A percentile compares a stretch with the other conserved stretches of the same genome.
Conservation (phyloP, 1,140 invertebrate species). For the Calephelis virginiensis region DNA sequence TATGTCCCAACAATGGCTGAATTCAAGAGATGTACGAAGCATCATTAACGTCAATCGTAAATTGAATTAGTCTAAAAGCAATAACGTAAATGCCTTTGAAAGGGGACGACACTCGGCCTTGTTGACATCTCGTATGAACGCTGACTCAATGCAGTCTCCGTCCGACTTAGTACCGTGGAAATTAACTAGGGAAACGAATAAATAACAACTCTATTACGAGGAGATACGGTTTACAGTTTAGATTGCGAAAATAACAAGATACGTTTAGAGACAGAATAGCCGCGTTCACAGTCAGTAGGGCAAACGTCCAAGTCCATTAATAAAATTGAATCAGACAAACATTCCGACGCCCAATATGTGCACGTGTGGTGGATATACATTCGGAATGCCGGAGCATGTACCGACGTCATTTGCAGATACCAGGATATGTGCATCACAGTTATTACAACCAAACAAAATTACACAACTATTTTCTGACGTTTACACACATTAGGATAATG, state of each 20-base stretch:
- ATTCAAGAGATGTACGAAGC: constrained; percentile 27
- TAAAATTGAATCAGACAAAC: constrained; percentile 76
- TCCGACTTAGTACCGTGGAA: constrained; percentile 40
- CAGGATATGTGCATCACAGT: background rate
- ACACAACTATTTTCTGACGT: background rate
- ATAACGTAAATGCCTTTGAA: constrained; percentile 57
- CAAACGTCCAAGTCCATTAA: constrained; percentile 77
- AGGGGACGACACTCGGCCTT: constrained; percentile 56
- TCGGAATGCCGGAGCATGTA: constrained; percentile 32
- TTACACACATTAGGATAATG: background rate
- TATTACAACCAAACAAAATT: background rate
- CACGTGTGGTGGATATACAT: constrained; percentile 68
- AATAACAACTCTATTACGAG: constrained; percentile 43
- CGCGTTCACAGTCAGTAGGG: constrained; percentile 71
- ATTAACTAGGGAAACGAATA: constrained; percentile 26
- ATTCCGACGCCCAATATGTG: constrained; percentile 69
- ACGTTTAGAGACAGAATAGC: constrained; percentile 63
- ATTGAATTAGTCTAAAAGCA: constrained; percentile 64
- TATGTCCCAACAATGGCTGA: constrained; percentile 26
- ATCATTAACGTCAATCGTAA: constrained; percentile 50
- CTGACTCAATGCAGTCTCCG: constrained; percentile 68
- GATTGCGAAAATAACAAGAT: constrained; percentile 40
- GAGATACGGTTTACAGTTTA: constrained; percentile 39
- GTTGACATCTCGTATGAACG: constrained; percentile 59
- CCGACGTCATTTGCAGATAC: constrained; percentile 20